phyloP scores from a whole-genome alignment of 2,797 vertebrate genomes.

The Leptodactylus fallax region DNA sequence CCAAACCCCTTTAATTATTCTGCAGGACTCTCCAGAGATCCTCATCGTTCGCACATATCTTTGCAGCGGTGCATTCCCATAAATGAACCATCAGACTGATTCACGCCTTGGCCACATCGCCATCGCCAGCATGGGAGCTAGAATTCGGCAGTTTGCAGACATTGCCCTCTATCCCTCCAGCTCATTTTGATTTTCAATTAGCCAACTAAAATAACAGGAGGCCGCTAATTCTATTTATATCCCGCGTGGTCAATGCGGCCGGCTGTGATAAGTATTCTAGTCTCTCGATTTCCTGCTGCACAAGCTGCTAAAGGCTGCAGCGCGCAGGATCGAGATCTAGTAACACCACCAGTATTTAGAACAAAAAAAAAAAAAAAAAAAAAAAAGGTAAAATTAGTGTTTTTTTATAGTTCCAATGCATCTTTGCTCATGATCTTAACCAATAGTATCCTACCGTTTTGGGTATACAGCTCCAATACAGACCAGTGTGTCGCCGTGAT shows the following conservation, averaged over 20 bases:
- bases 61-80: not conserved
- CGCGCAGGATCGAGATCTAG: too few species aligned
- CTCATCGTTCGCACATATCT: too few species aligned
- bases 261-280: not conserved
- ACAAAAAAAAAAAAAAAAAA: too few species aligned
- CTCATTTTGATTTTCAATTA: slow-evolving; percentile 8
- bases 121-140: not conserved
- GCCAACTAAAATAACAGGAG: not conserved
- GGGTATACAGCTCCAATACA: too few species aligned
- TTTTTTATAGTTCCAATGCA: too few species aligned
- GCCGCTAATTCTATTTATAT: not conserved
- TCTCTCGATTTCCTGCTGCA: not conserved
- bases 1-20: too few species aligned
- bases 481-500: too few species aligned
- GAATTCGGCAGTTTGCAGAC: not conserved
- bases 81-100: not conserved
- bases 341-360: too few species aligned
- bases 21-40: not conserved
- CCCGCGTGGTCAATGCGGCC: not conserved
- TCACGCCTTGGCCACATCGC: not conserved
- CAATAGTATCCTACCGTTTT: too few species aligned
- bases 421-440: too few species aligned
- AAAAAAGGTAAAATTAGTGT: too few species aligned
- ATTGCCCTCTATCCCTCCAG: not conserved
- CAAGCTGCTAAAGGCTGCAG: not conserved